Conservation (phyloP, 2,888 invertebrate species). For the Zygaena filipendulae region DNA sequence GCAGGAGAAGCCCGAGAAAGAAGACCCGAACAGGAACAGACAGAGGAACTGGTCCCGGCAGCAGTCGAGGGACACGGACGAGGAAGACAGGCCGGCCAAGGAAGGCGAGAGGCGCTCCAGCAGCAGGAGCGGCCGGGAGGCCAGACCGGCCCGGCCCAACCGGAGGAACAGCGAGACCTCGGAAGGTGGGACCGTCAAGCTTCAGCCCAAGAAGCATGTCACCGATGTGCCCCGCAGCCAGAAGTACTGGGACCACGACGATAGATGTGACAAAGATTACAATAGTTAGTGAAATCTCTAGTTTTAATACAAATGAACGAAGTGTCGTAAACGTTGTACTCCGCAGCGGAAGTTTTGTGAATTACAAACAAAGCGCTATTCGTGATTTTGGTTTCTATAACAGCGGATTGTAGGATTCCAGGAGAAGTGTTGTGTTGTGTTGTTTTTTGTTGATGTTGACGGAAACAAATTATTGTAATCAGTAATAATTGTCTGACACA, state of each 20-base stretch:
- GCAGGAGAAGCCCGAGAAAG: constrained; percentile 38
- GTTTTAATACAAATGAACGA: constrained; percentile 1
- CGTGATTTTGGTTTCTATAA: too few relatives aligned
- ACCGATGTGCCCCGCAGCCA: constrained; percentile 49
- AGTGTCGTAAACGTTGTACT: constrained; percentile 15
- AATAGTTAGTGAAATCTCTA: constrained; percentile 49
- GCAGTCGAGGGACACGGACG: constrained; percentile 41
- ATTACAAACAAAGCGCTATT: constrained; percentile 9
- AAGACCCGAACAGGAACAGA: constrained; percentile 36
- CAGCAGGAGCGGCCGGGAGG: constrained; percentile 23
- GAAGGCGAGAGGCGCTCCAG: constrained; percentile 20
- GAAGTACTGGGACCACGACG: constrained; percentile 61
- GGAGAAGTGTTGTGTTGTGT: constrained; percentile 1
- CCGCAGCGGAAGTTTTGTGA: neutral
- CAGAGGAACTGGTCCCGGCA: constrained; percentile 41
- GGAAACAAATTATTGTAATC: too few relatives aligned
- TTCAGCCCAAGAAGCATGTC: constrained; percentile 37
- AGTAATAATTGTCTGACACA: too few relatives aligned
- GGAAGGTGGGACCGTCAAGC: constrained; percentile 21
- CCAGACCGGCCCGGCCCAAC: constrained; percentile 25
- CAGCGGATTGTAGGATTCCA: constrained; percentile 1
- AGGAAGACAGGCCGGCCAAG: constrained; percentile 35
- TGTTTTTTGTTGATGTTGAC: too few relatives aligned
- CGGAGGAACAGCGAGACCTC: constrained; percentile 28
- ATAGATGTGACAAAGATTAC: constrained; percentile 55